Evolutionary conservation across 2,888 invertebrate genomes (phyloP).

Genomic region (Allacma fusca): DNA sequence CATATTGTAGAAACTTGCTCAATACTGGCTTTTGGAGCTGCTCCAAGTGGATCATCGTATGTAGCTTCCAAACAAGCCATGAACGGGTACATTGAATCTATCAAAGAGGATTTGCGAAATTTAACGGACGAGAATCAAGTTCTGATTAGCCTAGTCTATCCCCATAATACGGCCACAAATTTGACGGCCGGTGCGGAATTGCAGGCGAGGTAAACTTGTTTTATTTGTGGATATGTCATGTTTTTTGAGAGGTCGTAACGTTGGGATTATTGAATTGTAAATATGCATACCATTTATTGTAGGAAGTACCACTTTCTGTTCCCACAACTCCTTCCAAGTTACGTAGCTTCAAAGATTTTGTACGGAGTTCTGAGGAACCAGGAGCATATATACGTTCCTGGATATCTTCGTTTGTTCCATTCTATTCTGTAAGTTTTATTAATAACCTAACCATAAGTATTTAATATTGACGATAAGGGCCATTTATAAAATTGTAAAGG

Average conservation of each 20-base stretch:
- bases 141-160: slow-evolving; percentile 22
- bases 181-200: slow-evolving; percentile 11
- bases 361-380: slow-evolving; percentile 15
- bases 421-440: slow-evolving; percentile 26
- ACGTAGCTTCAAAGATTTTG: slow-evolving; percentile 29
- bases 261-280: background rate
- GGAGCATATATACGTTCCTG: slow-evolving; percentile 33
- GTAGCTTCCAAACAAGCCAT: slow-evolving; percentile 45
- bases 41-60: slow-evolving; percentile 42
- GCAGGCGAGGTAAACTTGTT: background rate
- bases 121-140: background rate
- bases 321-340: slow-evolving; percentile 19
- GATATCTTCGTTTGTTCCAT: slow-evolving; percentile 1
- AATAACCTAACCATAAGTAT: background rate
- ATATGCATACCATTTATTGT: no score
- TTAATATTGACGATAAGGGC: background rate
- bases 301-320: slow-evolving; percentile 29
- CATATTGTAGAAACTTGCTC: slow-evolving; percentile 33
- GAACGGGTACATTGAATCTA: slow-evolving; percentile 23
- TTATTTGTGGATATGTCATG: background rate
- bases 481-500: background rate
- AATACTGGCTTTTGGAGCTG: slow-evolving; percentile 13
- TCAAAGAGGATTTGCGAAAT: slow-evolving; percentile 31
- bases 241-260: background rate
- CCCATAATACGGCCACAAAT: slow-evolving; percentile 21